Evolutionary conservation across 2,888 invertebrate genomes (phyloP).

Genomic region (Trichopoda pennipes): DNA sequence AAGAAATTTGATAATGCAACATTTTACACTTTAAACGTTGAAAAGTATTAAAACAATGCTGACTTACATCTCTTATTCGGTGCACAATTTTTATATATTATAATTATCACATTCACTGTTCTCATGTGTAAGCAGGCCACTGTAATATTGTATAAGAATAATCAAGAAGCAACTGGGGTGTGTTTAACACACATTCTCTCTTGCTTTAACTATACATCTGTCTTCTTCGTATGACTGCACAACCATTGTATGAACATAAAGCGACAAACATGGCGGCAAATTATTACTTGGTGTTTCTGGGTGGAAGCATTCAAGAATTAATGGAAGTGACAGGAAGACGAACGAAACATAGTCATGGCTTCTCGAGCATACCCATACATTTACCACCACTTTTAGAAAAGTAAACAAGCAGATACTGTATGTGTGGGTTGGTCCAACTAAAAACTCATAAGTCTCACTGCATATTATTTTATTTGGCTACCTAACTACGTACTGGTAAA

Average conservation of each 20-base stretch:
- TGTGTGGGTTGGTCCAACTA: conserved; percentile 75
- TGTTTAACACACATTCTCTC: conserved; percentile 44
- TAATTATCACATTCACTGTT: not conserved
- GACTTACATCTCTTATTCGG: too few species aligned
- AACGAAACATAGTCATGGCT: conserved; percentile 68
- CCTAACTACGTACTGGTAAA: conserved; percentile 37
- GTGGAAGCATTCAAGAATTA: conserved; percentile 24
- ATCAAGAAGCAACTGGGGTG: conserved; percentile 49
- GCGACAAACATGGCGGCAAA: conserved; percentile 55
- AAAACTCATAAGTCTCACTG: conserved; percentile 54
- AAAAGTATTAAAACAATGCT: too few species aligned
- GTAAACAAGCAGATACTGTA: conserved; percentile 45
- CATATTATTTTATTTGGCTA: conserved; percentile 51
- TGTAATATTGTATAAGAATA: conserved; percentile 71
- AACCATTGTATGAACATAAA: not conserved
- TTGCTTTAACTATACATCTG: not conserved
- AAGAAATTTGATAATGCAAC: too few species aligned
- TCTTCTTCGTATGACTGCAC: conserved; percentile 31
- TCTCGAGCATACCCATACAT: conserved; percentile 30
- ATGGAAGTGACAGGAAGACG: conserved; percentile 58
- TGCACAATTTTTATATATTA: too few species aligned
- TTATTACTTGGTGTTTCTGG: conserved; percentile 26
- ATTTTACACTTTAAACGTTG: too few species aligned
- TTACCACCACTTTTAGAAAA: not conserved
- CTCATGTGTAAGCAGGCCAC: conserved; percentile 20